Percentiles rank a stretch among this genome's conserved stretches.
phyloP scores from a whole-genome alignment of 2,888 invertebrate genomes.

The Drosophila atripex region DNA sequence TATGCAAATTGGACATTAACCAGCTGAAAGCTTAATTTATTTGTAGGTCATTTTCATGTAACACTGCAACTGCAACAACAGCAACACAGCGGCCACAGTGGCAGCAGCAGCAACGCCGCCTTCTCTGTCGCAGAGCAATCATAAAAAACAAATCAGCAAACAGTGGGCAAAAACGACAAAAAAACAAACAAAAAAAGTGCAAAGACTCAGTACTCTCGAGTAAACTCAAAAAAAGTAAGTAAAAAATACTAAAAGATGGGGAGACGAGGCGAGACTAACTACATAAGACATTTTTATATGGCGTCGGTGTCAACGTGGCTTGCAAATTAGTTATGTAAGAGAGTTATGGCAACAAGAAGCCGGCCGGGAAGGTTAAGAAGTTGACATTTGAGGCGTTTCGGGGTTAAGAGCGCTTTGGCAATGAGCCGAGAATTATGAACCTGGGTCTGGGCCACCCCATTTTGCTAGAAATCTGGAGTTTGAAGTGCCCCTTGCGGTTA shows the following conservation, averaged over 20 bases:
- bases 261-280: conserved; percentile 29
- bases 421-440: conserved; percentile 40
- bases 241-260: conserved; percentile 23
- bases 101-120: conserved; percentile 24
- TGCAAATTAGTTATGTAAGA: conserved; percentile 62
- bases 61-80: conserved; percentile 50
- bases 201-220: not conserved
- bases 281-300: conserved; percentile 46
- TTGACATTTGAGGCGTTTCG: conserved; percentile 63
- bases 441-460: conserved; percentile 14
- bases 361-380: conserved; percentile 55
- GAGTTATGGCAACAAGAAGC: conserved; percentile 56
- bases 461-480: not conserved
- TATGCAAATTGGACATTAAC: conserved; percentile 33
- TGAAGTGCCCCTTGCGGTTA: not conserved
- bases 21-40: conserved; percentile 54
- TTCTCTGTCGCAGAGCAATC: conserved; percentile 38
- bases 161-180: conserved; percentile 4
- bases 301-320: conserved; percentile 52
- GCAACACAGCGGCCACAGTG: conserved; percentile 24
- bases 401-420: conserved; percentile 45
- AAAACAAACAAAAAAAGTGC: conserved; percentile 6
- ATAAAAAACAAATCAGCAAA: conserved; percentile 43
- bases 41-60: conserved; percentile 74
- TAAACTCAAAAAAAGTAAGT: conserved; percentile 10